A percentile compares a stretch with the other conserved stretches of the same genome.
phyloP scores from a whole-genome alignment of 2,888 invertebrate species.

The Drosophila pseudotakahashii region DNA sequence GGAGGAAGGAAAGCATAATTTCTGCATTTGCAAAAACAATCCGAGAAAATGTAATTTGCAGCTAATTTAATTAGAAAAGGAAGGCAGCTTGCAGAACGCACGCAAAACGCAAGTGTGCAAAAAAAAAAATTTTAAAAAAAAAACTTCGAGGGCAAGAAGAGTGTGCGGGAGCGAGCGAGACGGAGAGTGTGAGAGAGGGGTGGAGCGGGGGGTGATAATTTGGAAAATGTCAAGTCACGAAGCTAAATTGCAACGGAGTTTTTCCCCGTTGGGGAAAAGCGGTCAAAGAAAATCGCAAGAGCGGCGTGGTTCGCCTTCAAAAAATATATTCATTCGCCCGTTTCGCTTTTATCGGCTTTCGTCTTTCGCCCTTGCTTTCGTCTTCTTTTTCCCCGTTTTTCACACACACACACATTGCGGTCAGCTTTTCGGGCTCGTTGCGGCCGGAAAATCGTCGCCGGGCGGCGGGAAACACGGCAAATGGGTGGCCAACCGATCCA shows the following conservation, averaged over 20 bases:
- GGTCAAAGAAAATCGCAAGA: background rate
- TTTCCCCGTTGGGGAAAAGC: slow-evolving; percentile 17
- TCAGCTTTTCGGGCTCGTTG: slow-evolving; percentile 46
- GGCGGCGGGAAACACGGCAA: slow-evolving; percentile 32
- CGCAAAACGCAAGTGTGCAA: slow-evolving; percentile 47
- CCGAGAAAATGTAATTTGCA: slow-evolving; percentile 49
- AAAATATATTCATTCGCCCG: slow-evolving; percentile 37
- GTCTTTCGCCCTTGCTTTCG: slow-evolving; percentile 67
- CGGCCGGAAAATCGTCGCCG: slow-evolving; percentile 51
- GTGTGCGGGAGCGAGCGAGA: slow-evolving; percentile 32
- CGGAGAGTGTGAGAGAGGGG: background rate
- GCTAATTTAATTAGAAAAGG: slow-evolving; percentile 77
- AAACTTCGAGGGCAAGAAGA: slow-evolving; percentile 29
- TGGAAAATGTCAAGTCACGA: slow-evolving; percentile 77
- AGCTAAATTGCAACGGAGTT: slow-evolving; percentile 41
- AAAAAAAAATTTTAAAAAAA: slow-evolving; percentile 49
- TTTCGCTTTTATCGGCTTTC: slow-evolving; percentile 62
- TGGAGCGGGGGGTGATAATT: slow-evolving; percentile 42
- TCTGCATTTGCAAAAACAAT: slow-evolving; percentile 46
- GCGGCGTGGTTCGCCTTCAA: slow-evolving; percentile 35
- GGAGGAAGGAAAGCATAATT: slow-evolving; percentile 41
- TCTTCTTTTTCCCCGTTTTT: slow-evolving; percentile 58
- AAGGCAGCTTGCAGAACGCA: slow-evolving; percentile 53
- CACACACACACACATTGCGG: slow-evolving; percentile 54
- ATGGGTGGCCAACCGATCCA: slow-evolving; percentile 14